phyloP scores from a whole-genome alignment of 1,140 invertebrate species.

The Drepana arcuata region DNA sequence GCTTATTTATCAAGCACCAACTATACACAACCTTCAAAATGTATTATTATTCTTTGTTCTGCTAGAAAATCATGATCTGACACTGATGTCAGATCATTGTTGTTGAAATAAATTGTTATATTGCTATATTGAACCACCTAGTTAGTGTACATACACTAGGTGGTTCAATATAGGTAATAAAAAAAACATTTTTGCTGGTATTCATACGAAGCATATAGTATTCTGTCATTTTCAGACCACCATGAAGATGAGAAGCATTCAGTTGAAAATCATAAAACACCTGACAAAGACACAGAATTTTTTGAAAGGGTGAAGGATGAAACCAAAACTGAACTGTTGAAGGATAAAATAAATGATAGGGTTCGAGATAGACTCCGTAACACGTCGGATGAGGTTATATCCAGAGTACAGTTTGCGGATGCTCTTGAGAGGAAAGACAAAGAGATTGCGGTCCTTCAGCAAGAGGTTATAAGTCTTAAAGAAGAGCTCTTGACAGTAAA shows the following conservation, averaged over 20 bases:
- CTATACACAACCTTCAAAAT: too few relatives aligned
- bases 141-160: too few relatives aligned
- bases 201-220: too few relatives aligned
- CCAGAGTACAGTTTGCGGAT: constrained; percentile 74
- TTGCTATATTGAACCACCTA: neutral
- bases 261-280: constrained; percentile 23
- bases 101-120: too few relatives aligned
- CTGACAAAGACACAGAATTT: constrained; percentile 69
- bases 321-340: constrained; percentile 75
- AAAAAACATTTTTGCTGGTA: too few relatives aligned
- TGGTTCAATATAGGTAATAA: too few relatives aligned
- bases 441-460: constrained; percentile 75
- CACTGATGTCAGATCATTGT: too few relatives aligned
- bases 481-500: constrained; percentile 82
- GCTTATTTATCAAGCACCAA: too few relatives aligned
- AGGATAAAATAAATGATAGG: constrained; percentile 76
- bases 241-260: constrained; percentile 22
- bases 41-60: too few relatives aligned
- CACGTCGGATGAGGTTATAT: constrained; percentile 71
- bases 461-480: constrained; percentile 76
- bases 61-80: too few relatives aligned
- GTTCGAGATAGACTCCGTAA: constrained; percentile 48
- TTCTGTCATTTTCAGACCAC: constrained; percentile 17
- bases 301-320: constrained; percentile 80
- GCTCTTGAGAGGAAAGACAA: constrained; percentile 78